phyloP scores from a whole-genome alignment of 1,140 invertebrate genomes.

The Oppia nitens region DNA sequence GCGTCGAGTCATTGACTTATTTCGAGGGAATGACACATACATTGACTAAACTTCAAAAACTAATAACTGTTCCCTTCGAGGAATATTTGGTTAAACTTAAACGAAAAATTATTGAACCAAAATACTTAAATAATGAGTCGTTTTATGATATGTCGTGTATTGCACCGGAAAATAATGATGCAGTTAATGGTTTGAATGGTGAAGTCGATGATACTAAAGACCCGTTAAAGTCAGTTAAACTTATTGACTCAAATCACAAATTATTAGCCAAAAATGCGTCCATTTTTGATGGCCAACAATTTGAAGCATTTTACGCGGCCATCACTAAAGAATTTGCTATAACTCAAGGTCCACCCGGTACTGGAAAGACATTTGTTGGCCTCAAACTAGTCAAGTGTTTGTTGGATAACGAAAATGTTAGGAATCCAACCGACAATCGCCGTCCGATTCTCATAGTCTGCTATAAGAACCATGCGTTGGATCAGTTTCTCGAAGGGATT shows the following conservation, averaged over 20 bases:
- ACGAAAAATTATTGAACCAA: not conserved
- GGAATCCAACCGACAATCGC: constrained; percentile 15
- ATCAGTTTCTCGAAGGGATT: constrained; percentile 68
- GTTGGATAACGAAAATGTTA: constrained; percentile 25
- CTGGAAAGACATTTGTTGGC: constrained; percentile 55
- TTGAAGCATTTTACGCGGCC: constrained; percentile 30
- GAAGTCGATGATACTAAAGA: not conserved
- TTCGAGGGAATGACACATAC: constrained; percentile 34
- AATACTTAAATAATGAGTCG: not conserved
- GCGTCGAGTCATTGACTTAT: constrained; percentile 23
- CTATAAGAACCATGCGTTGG: constrained; percentile 70
- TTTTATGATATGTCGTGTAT: not conserved
- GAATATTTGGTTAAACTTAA: constrained; percentile 6
- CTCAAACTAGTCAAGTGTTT: constrained; percentile 28
- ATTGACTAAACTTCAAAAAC: constrained; percentile 27
- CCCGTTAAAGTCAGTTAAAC: not conserved
- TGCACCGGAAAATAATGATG: not conserved
- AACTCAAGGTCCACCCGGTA: constrained; percentile 59
- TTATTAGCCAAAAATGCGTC: not conserved
- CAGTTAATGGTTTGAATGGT: not conserved
- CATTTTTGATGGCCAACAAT: constrained; percentile 29
- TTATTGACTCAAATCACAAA: not conserved
- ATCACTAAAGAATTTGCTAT: constrained; percentile 37
- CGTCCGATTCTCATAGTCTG: constrained; percentile 57
- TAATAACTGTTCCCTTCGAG: constrained; percentile 24